A percentile compares a stretch with the other conserved stretches of the same genome.
Conservation (phyloP, 2,113 vertebrate species). For the Pycnonotus jocosus region DNA sequence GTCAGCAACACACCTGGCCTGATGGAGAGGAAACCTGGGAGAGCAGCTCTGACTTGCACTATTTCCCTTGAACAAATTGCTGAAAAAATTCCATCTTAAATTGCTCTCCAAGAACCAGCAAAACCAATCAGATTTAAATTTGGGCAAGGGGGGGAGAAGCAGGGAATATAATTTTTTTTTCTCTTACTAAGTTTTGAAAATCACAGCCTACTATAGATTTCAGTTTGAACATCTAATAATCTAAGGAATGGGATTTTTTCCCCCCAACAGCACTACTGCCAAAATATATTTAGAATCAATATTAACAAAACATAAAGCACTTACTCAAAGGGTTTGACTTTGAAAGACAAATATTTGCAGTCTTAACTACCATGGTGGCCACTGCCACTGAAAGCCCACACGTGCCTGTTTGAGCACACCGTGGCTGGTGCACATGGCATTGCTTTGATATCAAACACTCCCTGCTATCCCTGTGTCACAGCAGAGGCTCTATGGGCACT, state of each 20-base stretch:
- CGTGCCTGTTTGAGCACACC: rapidly evolving
- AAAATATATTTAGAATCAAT: not conserved
- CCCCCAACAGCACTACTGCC: not conserved
- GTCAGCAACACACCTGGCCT: not conserved
- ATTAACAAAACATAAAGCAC: not conserved
- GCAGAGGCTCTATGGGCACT: not conserved
- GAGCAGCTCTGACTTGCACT: not conserved
- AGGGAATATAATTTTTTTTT: not conserved
- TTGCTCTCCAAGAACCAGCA: not conserved
- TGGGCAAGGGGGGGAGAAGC: rapidly evolving
- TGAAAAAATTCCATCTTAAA: not conserved
- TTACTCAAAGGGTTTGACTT: not conserved
- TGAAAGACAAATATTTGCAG: not conserved
- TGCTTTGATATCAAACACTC: not conserved
- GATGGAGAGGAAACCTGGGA: not conserved
- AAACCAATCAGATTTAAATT: not conserved
- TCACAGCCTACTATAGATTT: not conserved
- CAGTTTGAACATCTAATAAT: not conserved
- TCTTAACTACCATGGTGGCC: not conserved
- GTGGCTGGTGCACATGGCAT: rapidly evolving
- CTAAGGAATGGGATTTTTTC: not conserved
- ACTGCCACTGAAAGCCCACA: not conserved
- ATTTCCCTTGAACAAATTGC: not conserved
- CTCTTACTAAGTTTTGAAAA: not conserved
- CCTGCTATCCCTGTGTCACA: not conserved